phyloP scores from a whole-genome alignment of 2,113 vertebrate species.

The Osmerus mordax region DNA sequence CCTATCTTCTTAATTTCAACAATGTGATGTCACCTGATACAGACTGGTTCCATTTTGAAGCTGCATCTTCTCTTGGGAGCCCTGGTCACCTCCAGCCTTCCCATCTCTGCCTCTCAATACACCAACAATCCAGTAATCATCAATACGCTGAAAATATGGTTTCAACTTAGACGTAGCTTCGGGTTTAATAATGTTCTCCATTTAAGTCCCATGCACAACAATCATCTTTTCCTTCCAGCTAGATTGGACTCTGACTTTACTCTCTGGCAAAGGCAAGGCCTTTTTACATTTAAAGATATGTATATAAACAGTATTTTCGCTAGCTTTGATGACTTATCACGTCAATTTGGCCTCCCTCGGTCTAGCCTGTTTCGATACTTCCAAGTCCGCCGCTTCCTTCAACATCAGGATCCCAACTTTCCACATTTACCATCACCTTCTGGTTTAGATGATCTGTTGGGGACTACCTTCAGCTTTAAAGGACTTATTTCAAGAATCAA shows the following conservation, averaged over 20 bases:
- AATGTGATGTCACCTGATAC: neutral
- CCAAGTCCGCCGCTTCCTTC: neutral
- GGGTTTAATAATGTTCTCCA: neutral
- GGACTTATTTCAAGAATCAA: too few species aligned
- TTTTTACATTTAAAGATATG: conserved; percentile 10
- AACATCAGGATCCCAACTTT: too few species aligned
- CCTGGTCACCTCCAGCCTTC: neutral
- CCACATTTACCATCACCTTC: too few species aligned
- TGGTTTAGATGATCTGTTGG: too few species aligned
- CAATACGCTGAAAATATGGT: neutral
- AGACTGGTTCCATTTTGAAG: neutral
- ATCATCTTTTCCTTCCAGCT: neutral
- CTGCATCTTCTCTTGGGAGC: neutral
- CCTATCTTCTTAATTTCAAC: too few species aligned
- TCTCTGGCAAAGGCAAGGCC: neutral
- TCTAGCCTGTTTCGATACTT: neutral
- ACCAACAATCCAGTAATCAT: too few species aligned
- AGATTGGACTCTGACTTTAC: neutral
- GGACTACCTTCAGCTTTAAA: too few species aligned
- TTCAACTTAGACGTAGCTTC: conserved; percentile 8
- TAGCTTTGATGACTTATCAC: too few species aligned
- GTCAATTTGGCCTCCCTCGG: neutral
- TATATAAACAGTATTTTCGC: neutral
- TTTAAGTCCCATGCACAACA: conserved; percentile 2
- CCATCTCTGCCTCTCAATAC: too few species aligned